Evolutionary conservation across 2,888 invertebrate genomes (phyloP).

Genomic region (Sussaba pulchella): DNA sequence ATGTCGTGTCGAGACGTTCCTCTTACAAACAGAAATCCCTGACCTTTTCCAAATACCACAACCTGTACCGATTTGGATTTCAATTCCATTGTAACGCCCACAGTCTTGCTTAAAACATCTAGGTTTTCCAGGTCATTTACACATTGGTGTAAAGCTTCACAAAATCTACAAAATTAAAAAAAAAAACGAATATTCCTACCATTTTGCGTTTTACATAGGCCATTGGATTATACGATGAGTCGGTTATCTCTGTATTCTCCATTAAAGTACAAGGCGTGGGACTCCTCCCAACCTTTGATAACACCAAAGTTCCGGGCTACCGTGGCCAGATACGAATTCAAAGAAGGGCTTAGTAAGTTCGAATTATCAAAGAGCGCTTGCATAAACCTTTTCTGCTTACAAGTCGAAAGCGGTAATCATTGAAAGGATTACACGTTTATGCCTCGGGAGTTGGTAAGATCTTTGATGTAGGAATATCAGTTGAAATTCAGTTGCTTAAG

Average conservation of each 20-base stretch:
- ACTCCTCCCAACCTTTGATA: neutral
- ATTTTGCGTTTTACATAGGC: too few relatives aligned
- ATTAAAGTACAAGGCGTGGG: neutral
- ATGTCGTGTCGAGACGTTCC: conserved; percentile 10
- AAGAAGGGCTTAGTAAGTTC: neutral
- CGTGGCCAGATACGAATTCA: neutral
- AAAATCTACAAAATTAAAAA: too few relatives aligned
- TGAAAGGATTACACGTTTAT: neutral
- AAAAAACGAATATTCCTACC: too few relatives aligned
- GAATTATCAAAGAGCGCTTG: neutral
- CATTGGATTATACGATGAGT: too few relatives aligned
- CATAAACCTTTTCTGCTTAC: neutral
- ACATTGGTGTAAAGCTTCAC: too few relatives aligned
- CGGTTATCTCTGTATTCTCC: neutral
- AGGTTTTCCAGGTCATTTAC: too few relatives aligned
- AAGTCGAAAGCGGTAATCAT: neutral
- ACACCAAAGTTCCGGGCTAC: neutral
- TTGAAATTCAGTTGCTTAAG: neutral
- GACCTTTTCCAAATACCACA: conserved; percentile 20
- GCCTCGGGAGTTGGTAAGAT: neutral
- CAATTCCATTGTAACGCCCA: neutral
- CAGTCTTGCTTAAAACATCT: too few relatives aligned
- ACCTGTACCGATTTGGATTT: neutral
- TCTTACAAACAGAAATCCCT: conserved; percentile 1
- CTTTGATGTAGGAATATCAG: conserved; percentile 1